Percentiles rank a stretch among this genome's conserved stretches.
Evolutionary conservation across 2,797 vertebrate species (phyloP).

Genomic region (Poecile montanus): DNA sequence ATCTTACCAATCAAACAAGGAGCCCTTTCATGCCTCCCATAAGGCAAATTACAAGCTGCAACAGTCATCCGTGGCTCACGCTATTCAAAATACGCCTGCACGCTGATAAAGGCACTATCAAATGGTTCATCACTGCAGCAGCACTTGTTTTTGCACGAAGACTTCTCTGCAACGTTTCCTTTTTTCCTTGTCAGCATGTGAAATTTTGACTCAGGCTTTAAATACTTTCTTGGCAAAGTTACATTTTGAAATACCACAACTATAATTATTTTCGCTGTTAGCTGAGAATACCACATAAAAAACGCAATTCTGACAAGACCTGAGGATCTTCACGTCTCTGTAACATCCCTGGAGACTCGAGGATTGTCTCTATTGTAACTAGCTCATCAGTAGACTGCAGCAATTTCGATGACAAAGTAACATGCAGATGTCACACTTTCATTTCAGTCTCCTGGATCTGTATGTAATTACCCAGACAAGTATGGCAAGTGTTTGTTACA

Average conservation of each 20-base stretch:
- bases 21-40: conserved; percentile 42
- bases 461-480: not conserved
- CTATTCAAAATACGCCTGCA: not conserved
- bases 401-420: not conserved
- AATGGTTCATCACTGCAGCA: not conserved
- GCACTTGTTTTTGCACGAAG: not conserved
- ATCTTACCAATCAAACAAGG: conserved; percentile 19
- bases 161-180: not conserved
- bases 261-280: not conserved
- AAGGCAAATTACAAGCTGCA: conserved; percentile 11
- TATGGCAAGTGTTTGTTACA: not conserved
- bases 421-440: not conserved
- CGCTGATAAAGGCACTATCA: conserved; percentile 37
- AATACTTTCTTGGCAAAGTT: not conserved
- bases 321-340: not conserved
- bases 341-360: not conserved
- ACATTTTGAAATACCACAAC: not conserved
- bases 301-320: not conserved
- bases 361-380: not conserved
- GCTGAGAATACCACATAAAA: not conserved
- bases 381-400: not conserved
- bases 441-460: not conserved
- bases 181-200: conserved; percentile 38
- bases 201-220: not conserved
- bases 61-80: not conserved